Base-by-base conservation (phyloP, 2,797 vertebrate species). In the Eulemur coronatus region DNA sequence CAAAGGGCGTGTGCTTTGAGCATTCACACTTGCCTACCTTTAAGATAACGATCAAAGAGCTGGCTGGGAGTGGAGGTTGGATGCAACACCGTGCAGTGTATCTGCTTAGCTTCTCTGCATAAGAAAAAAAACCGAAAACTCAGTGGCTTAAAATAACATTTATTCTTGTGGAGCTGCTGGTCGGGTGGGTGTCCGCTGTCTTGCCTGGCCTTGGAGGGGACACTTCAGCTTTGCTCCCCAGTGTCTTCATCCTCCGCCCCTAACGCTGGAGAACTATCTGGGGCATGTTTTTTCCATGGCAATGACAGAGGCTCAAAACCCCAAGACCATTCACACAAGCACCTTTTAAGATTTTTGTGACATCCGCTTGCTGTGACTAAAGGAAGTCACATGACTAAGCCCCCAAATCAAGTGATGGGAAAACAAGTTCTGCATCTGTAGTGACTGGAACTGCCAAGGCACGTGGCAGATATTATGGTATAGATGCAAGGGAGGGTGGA, bases 391-490 rank as follows among this genome's bases (percentile, higher is more conserved):
- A 14, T 67, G 41, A 48, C 50, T 61, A 52, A 52, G 43, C 4
- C 22, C 28, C 5, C 63, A 20, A 28, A 17, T 43, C 70, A 52
- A 52, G 41, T 22, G 33, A 55, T 14, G 35, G 43, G 24, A 33
- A 89, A 82, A 38, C 5, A 38, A 14, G 7, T 17, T 79, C 75
- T 67, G 11, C 13, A 26, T 55, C 20, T 14, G 13, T 46, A 81
- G 11, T 81, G 65, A 24, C 7, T 10, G 38, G 10, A 81, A 46
- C 48, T 41, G 22, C 41, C 41, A 70, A 70, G 52, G n/a, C 93
- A 52, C 24, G 1, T 33, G 1, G 11, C n/a, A 38, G 35, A n/a
- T 22, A 13, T 2, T 7, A 7, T 13, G 24, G 1, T 4, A 5
- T 15, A 41, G 72, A 69, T 10, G 43, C 1, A 10, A 61, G n/a